These are phyloP conservation scores for Bryconaethiops microstoma DNA, from an alignment of 2,797 vertebrate genomes.

Conservation along the genomic window DNA sequence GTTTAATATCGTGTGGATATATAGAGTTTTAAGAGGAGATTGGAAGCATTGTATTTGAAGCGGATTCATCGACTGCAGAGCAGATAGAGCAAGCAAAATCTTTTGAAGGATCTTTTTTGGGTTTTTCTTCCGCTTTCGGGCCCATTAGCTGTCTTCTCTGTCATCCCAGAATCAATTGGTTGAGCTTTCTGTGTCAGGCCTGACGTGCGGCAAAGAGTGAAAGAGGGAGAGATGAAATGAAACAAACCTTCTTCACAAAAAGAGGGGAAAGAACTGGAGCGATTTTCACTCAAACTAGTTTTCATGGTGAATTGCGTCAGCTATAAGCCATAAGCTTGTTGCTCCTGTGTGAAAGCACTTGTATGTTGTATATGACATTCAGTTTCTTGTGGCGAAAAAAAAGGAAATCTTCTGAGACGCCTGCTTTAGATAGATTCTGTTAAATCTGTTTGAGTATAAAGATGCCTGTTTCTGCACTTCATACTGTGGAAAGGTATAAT, in stretches of 20 bases:
- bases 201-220: conserved; percentile 16
- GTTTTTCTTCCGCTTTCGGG: conserved; percentile 9
- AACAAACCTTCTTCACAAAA: conserved; percentile 23
- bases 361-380: background rate
- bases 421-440: background rate
- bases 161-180: conserved; percentile 46
- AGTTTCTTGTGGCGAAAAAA: background rate
- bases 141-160: conserved; percentile 33
- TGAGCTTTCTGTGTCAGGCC: conserved; percentile 22
- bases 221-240: conserved; percentile 43
- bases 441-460: background rate
- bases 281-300: conserved; percentile 11
- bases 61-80: background rate
- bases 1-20: background rate
- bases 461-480: background rate
- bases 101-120: conserved; percentile 10
- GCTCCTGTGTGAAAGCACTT: background rate
- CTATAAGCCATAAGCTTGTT: background rate
- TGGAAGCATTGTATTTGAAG: background rate
- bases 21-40: background rate
- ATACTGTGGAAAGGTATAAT: background rate
- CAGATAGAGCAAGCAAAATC: background rate
- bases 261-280: background rate
- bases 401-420: background rate
- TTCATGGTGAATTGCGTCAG: background rate